These are phyloP conservation scores for Remorina albescens DNA, from an alignment of 2,797 vertebrate species.

Conservation along the genomic window DNA sequence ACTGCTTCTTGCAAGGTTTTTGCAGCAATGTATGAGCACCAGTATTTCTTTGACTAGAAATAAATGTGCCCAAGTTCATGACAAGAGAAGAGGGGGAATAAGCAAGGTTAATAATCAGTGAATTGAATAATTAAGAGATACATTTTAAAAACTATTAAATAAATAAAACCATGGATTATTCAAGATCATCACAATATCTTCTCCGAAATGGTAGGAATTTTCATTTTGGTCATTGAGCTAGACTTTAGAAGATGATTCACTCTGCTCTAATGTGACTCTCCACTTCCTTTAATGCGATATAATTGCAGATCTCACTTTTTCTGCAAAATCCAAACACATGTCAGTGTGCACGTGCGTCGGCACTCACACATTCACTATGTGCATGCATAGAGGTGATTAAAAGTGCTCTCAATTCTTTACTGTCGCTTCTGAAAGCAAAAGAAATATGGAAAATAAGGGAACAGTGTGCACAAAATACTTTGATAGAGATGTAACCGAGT, in stretches of 20 bases:
- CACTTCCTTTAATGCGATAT: conserved; percentile 12
- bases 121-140: neutral
- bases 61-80: neutral
- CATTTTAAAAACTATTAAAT: neutral
- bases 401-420: conserved; percentile 11
- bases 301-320: conserved; percentile 28
- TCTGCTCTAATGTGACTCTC: conserved; percentile 11
- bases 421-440: conserved; percentile 12
- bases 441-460: conserved; percentile 7
- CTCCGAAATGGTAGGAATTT: neutral
- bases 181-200: neutral
- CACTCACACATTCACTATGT: neutral
- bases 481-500: conserved; percentile 1
- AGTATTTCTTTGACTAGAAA: too few species aligned
- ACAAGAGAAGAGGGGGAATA: neutral
- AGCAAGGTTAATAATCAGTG: neutral
- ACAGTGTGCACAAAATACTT: neutral
- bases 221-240: conserved; percentile 38
- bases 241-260: conserved; percentile 23
- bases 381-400: neutral
- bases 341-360: neutral
- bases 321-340: neutral
- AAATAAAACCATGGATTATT: neutral
- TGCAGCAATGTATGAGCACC: too few species aligned
- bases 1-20: too few species aligned